Evolutionary conservation across 2,888 invertebrate genomes (phyloP), one percentile per base, ranked within the genome.

Genomic region (Rotaria socialis): DNA sequence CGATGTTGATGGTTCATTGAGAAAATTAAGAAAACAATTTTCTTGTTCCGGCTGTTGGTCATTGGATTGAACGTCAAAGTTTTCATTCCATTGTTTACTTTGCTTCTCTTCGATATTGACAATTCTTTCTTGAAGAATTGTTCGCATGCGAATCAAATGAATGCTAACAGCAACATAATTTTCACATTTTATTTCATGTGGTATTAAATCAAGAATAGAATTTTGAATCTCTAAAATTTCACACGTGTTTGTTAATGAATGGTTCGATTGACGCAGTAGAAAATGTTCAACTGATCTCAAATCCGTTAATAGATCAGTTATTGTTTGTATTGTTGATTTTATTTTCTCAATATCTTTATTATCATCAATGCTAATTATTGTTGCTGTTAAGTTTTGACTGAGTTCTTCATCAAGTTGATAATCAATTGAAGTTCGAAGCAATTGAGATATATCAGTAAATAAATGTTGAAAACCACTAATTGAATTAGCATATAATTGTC

Each of bases 51-150:
- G 11, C n/a, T 80, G 47, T 43, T 80, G 19, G 4, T 35, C 8
- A 1, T 24, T 3, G 0, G 22, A 19, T 3, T 47, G 43, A 67
- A 19, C 35, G n/a, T 80, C 2, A 1, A 80, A 35, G 47, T 47
- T 47, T 43, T 80, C 80, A 47, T 47, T 10, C 80, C 80, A 80
- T 80, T 47, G 47, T 80, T 80, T 47, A 0, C n/a, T 47, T 43
- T 47, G 24, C n/a, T 80, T 80, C 47, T 80, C 80, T 19, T 80
- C 47, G 24, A 80, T 80, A 80, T 80, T 80, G n/a, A 80, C 47
- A 8, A n/a, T 10, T 80, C 47, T 11, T 47, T 80, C 80, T 80
- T 80, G 80, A 35, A 80, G 22, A 47, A 47, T 47, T 47, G 80
- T 47, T 80, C 80, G 6, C 47, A 80, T 47, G 3, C 47, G 80